Evolutionary conservation across 64 coral and sea anemone species (phyloP), one percentile per base, ranked within the genome.

Genomic region (Pocillopora damicornis): DNA sequence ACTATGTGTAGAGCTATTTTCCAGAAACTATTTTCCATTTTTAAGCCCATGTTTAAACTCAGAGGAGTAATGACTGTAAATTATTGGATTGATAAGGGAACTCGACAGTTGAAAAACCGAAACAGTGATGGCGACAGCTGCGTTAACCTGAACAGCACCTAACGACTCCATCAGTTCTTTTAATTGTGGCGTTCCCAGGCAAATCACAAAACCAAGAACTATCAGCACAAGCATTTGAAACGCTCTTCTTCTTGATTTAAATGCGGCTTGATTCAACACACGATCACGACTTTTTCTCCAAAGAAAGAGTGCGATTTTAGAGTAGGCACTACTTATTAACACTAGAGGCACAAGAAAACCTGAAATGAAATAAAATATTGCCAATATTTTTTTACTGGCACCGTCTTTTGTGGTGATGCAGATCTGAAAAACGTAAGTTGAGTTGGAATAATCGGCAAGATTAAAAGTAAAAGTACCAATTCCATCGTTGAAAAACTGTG

Each of bases 141-240:
- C 58, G 11, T 23, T 12, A 23, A 13, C 22, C 11, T 60, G 42
- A 7, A 51, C 4, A 18, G 34, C 25, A 34, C 77, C 58, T 18
- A 79, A 61, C 51, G 77, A 59, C 9, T 60, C 30, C 77, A 61
- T 60, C n/a, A 79, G 23, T 0, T 30, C 20, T 9, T 79, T 11
- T n/a, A 79, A 25, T 60, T 60, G 77, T 15, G 77, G 20, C n/a
- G 20, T 15, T 20, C 90, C 90, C 61, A 84, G 74, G 1, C 83
- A 79, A 1, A 87, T 22, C 14, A 79, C 71, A 60, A 92, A 92
- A 4, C 83, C 67, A 9, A 92, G 35, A 13, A 92, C 83, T 20
- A 86, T 15, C 18, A 92, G 34, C 30, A 92, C 63, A 10, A 92
- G 90, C 90, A 92, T 87, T 4, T 76, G 90, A 9, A 92, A 9